A percentile compares a stretch with the other conserved stretches of the same genome.
Conservation (phyloP, 2,113 vertebrate species). For the Pachyramphus minor region DNA sequence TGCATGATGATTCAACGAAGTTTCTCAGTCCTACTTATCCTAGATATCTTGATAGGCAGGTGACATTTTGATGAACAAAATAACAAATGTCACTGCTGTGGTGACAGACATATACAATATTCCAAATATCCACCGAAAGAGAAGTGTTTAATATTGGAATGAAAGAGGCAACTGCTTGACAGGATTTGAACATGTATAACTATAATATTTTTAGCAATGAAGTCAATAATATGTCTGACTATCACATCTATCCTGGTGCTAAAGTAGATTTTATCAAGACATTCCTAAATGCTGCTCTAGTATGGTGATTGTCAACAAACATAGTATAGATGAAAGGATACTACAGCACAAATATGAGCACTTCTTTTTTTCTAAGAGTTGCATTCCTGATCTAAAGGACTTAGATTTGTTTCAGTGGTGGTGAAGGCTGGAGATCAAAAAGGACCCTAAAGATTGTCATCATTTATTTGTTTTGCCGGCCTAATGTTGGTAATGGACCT, state of each 20-base stretch:
- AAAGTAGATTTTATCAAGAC: background rate
- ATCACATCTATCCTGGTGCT: background rate
- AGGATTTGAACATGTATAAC: background rate
- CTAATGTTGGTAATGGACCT: background rate
- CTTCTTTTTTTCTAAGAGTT: background rate
- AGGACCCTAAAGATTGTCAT: background rate
- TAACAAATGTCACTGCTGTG: constrained; percentile 40
- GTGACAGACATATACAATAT: constrained; percentile 25
- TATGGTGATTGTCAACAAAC: background rate
- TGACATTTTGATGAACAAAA: constrained; percentile 39
- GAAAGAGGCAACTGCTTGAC: constrained; percentile 13
- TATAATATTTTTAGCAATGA: constrained; percentile 34
- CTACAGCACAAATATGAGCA: background rate
- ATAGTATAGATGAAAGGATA: background rate
- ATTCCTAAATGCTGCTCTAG: background rate
- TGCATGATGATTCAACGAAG: background rate
- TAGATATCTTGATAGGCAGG: constrained; percentile 32
- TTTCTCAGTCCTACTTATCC: background rate
- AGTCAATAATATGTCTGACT: constrained; percentile 21
- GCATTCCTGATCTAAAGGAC: background rate
- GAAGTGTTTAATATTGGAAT: background rate
- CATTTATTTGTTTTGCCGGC: background rate
- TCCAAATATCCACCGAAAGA: constrained; percentile 30
- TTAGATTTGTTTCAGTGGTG: background rate
- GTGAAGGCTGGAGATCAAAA: background rate